These are phyloP conservation scores for Holacanthus passer DNA, from an alignment of 2,113 vertebrate species.

Conservation along the genomic window DNA sequence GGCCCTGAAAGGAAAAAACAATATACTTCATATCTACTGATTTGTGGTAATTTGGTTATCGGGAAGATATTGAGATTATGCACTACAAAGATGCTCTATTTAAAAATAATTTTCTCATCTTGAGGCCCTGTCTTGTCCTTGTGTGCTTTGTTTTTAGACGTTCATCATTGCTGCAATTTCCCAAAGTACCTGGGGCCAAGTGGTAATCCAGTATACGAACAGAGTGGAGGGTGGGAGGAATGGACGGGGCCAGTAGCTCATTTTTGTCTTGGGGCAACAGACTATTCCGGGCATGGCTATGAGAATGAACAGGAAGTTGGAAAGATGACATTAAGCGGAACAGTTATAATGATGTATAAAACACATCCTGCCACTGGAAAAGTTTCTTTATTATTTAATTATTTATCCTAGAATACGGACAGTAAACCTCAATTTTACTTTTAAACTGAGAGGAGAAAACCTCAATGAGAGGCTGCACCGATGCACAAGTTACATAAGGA, in stretches of 20 bases:
- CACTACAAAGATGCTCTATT: background rate
- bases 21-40: background rate
- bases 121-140: background rate
- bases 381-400: background rate
- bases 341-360: background rate
- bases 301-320: background rate
- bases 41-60: slow-evolving; percentile 4
- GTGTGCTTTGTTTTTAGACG: background rate
- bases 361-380: background rate
- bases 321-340: background rate
- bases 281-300: background rate
- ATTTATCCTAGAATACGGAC: background rate
- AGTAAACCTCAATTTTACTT: background rate
- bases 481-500: background rate
- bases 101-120: background rate
- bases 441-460: slow-evolving; percentile 2
- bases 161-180: background rate
- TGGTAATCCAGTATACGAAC: background rate
- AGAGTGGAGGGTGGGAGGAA: background rate
- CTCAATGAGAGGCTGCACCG: background rate
- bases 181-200: background rate
- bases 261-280: background rate
- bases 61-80: background rate
- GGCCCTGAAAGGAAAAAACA: background rate
- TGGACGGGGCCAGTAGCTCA: background rate